Evolutionary conservation across 2,113 vertebrate genomes (phyloP), one percentile per base, ranked within the genome.

Genomic region (Meriones unguiculatus): DNA sequence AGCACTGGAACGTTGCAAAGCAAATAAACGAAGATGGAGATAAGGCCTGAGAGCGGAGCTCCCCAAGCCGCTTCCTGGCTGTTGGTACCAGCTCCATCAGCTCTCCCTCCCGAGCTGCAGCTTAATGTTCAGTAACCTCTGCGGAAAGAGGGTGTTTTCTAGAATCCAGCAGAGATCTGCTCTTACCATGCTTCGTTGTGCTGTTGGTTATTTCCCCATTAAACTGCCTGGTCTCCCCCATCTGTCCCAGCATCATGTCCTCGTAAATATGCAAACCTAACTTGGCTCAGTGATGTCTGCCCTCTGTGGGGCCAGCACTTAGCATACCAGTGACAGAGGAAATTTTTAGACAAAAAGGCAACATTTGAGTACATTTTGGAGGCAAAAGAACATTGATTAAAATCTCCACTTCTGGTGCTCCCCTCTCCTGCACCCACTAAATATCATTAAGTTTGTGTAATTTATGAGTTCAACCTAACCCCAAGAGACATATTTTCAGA

Each of bases 41-140:
- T 59, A 46, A 87, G 50, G 64, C 89, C 24, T 3, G 75, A 62
- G 81, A 1, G 0, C 0, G 76, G 28, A 2, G 69, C 69, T 25
- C 50, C 38, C 28, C 3, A 38, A 17, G 92, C 96, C 17, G 0
- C 13, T 14, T 46, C 67, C 80, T 5, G 30, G 52, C 88, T 24
- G 0, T 24, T 1, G 9, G 62, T 80, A 6, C 30, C 80, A 0
- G 73, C 25, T 41, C 32, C 54, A 0, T n/a, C 59, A 0, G 41
- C 17, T 11, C 24, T 22, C 9, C 15, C 10, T 87, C 62, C 62
- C 0, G 2, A 7, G n/a, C 32, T 1, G 0, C 50, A 10, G 80
- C 67, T 77, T 12, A 9, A 32, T 57, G 89, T 41, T 54, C 24
- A 46, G 67, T 28, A 76, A 35, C 67, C 46, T 70, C 81, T 1